These are phyloP conservation scores for Eupithecia subfuscata DNA, from an alignment of 2,888 invertebrate species.

Conservation along the genomic window DNA sequence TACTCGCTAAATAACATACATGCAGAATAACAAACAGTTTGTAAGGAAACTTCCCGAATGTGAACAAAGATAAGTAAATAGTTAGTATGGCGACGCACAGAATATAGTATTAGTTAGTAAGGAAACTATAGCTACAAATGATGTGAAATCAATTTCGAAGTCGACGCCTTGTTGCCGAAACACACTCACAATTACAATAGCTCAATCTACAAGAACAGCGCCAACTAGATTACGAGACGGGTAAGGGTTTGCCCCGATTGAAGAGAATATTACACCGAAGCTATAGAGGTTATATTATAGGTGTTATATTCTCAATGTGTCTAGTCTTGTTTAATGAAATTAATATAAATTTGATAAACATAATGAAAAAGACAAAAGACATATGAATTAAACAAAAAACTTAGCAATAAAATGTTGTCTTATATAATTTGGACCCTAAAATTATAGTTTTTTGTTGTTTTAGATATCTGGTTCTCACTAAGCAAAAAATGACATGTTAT, in stretches of 20 bases:
- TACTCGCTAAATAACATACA: slow-evolving; percentile 10
- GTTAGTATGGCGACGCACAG: slow-evolving; percentile 1
- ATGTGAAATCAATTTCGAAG: slow-evolving; percentile 58
- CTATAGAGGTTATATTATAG: no score
- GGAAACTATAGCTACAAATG: slow-evolving; percentile 52
- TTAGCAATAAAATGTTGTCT: background rate
- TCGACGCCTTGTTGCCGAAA: slow-evolving; percentile 47
- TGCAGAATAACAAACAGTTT: slow-evolving; percentile 15
- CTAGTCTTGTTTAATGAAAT: background rate
- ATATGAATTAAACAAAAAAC: background rate
- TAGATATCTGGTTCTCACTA: background rate
- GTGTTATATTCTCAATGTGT: no score
- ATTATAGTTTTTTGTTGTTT: background rate
- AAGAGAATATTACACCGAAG: slow-evolving; percentile 6
- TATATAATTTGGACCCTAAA: background rate
- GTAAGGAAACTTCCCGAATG: slow-evolving; percentile 12
- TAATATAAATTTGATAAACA: background rate
- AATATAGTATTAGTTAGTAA: slow-evolving; percentile 30
- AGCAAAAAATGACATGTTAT: background rate
- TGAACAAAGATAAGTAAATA: slow-evolving; percentile 7
- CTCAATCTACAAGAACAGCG: slow-evolving; percentile 76
- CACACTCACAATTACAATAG: slow-evolving; percentile 64
- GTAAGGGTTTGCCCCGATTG: slow-evolving; percentile 36
- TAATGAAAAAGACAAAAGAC: background rate
- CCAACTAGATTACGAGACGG: slow-evolving; percentile 71